Evolutionary conservation across 2,797 vertebrate genomes (phyloP), one percentile per base, ranked within the genome.

Genomic region (Tarsius wallacei): DNA sequence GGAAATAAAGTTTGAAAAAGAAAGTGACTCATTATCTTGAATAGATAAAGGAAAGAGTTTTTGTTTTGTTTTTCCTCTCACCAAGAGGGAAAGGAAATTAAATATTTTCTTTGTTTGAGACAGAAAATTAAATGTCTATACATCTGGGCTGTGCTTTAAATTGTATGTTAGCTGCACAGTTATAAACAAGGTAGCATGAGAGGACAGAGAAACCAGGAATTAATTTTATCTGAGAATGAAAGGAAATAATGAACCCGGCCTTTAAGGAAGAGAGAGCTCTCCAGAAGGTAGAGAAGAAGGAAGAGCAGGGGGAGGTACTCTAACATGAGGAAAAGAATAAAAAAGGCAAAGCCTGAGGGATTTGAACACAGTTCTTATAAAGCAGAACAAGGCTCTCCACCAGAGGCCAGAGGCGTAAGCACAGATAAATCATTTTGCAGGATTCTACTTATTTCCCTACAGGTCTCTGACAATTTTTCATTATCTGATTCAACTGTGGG

Each of bases 381-480:
- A 90, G 55, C 84, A 84, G 53, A 94, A 47, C 55, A 81, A 87
- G 17, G 31, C 55, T 94, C 28, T 80, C 53, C 57, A 49, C 77
- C 15, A 66, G 64, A 78, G 9, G 2, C 55, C 4, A 3, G 93
- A 87, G 83, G 33, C 31, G 49, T 83, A 80, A 88, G 70, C 66
- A 93, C 84, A 96, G 49, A 64, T 51, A 68, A 96, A 66, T 77
- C 36, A 55, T 81, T 90, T 90, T 89, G 36, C 76, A 91, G 55
- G 21, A 91, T 90, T 42, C 7, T 59, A 24, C 33, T 93, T 97
- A 91, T 91, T 94, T 96, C 82, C 93, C 93, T 74, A 24, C 2
- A 90, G 96, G 53, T 84, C 63, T 95, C 15, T 94, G 77, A 83
- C 31, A 28, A 49, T 76, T 63, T 84, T 87, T 91, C 80, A 95